Percentiles rank a stretch among this genome's conserved stretches.
phyloP scores from a whole-genome alignment of 92 coral and sea anemone species.

The Siderastrea siderea region DNA sequence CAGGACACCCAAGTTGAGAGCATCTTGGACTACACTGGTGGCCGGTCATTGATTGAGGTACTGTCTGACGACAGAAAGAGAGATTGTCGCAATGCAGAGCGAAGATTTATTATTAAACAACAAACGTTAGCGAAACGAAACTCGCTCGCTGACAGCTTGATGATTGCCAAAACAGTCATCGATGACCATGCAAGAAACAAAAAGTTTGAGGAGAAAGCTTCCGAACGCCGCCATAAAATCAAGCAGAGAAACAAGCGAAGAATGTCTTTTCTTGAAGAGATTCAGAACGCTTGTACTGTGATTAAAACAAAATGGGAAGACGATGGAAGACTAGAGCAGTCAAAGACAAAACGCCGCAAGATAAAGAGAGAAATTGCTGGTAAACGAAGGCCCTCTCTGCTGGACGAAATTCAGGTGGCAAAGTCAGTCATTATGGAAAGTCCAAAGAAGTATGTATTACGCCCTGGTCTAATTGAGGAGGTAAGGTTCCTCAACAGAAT shows the following conservation, averaged over 20 bases:
- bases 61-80: background rate
- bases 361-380: constrained; percentile 1
- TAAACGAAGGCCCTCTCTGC: constrained; percentile 25
- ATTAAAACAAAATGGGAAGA: background rate
- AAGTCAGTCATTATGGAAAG: constrained; percentile 9
- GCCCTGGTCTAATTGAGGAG: background rate
- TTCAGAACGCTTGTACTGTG: background rate
- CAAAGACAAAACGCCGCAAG: constrained; percentile 12
- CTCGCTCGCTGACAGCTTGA: constrained; percentile 16
- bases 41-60: background rate
- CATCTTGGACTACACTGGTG: constrained; percentile 1
- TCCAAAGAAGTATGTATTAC: background rate
- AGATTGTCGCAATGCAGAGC: constrained; percentile 16
- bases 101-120: background rate
- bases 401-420: constrained; percentile 27
- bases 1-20: background rate
- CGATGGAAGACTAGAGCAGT: background rate
- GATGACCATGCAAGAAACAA: background rate
- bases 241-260: background rate
- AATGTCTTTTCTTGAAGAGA: constrained; percentile 11
- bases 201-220: constrained; percentile 16
- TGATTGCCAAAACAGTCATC: constrained; percentile 10
- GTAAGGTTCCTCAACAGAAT: background rate
- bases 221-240: constrained; percentile 4
- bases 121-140: background rate